Percentiles rank a stretch among this genome's conserved stretches.
Evolutionary conservation across 1,140 invertebrate genomes (phyloP).

Genomic region (Pseudomyrmex dendroicus): DNA sequence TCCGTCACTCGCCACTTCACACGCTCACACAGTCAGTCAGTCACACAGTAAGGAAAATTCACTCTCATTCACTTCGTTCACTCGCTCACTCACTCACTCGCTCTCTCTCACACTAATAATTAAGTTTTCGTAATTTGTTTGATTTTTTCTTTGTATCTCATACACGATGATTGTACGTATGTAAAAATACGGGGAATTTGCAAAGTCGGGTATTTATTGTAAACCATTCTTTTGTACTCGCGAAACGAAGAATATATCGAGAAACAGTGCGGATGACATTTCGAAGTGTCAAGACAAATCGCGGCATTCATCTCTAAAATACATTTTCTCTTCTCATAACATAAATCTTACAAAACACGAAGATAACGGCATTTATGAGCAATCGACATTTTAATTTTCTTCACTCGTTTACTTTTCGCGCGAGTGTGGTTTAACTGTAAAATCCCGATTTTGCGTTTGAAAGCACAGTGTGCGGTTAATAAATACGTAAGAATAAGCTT

Average conservation of each 20-base stretch:
- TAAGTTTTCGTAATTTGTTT: slow-evolving; percentile 40
- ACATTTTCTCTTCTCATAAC: neutral
- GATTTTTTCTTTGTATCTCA: slow-evolving; percentile 54
- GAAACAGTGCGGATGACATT: neutral
- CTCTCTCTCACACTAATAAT: slow-evolving; percentile 68
- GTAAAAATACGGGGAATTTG: slow-evolving; percentile 54
- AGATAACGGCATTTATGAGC: too few relatives aligned
- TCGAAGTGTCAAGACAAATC: neutral
- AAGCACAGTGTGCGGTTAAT: slow-evolving; percentile 78
- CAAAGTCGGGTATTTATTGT: slow-evolving; percentile 47
- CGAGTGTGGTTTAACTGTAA: slow-evolving; percentile 9
- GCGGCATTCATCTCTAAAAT: too few relatives aligned
- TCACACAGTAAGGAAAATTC: slow-evolving; percentile 57
- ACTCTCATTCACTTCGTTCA: slow-evolving; percentile 67
- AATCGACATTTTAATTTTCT: too few relatives aligned
- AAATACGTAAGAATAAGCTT: slow-evolving; percentile 76
- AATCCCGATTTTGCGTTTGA: slow-evolving; percentile 50
- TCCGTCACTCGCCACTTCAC: slow-evolving; percentile 73
- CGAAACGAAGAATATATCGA: neutral
- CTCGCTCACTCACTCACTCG: slow-evolving; percentile 70
- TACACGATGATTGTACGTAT: slow-evolving; percentile 63
- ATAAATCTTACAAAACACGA: neutral
- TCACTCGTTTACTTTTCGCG: too few relatives aligned
- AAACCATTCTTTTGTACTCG: neutral
- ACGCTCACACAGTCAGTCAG: slow-evolving; percentile 74